Percentiles rank a stretch among this genome's conserved stretches.
phyloP scores from a whole-genome alignment of 2,797 vertebrate species.

The Falco concolor region DNA sequence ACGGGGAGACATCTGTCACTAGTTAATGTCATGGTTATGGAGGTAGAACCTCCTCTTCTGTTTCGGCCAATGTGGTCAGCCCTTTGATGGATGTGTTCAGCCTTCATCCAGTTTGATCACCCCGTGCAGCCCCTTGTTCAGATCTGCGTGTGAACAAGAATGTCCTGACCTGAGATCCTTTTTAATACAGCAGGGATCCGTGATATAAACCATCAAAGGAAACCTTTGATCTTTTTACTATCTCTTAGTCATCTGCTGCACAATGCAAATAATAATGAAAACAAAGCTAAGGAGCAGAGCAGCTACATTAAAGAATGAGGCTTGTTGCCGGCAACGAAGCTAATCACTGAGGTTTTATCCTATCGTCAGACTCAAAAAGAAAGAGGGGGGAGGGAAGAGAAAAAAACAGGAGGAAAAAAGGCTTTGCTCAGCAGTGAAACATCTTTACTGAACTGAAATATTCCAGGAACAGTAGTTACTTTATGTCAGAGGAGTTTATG shows the following conservation, averaged over 20 bases:
- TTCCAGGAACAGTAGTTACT: not conserved
- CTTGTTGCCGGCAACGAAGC: constrained; percentile 36
- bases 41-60: constrained; percentile 64
- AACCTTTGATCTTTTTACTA: constrained; percentile 72
- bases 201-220: constrained; percentile 71
- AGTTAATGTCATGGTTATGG: constrained; percentile 57
- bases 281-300: constrained; percentile 53
- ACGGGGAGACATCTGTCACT: constrained; percentile 59
- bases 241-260: constrained; percentile 60
- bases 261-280: constrained; percentile 65
- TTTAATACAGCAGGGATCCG: constrained; percentile 66
- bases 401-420: not conserved
- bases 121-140: constrained; percentile 63
- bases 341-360: constrained; percentile 57
- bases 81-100: constrained; percentile 65
- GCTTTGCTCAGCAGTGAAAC: not conserved
- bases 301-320: constrained; percentile 62
- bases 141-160: constrained; percentile 67
- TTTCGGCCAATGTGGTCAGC: constrained; percentile 40
- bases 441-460: constrained; percentile 6
- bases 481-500: not conserved
- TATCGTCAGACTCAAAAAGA: constrained; percentile 6
- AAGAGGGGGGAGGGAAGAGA: not conserved
- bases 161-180: constrained; percentile 67
- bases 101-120: constrained; percentile 66